phyloP scores from a whole-genome alignment of 2,888 invertebrate genomes.

The Pterobdella sp. region DNA sequence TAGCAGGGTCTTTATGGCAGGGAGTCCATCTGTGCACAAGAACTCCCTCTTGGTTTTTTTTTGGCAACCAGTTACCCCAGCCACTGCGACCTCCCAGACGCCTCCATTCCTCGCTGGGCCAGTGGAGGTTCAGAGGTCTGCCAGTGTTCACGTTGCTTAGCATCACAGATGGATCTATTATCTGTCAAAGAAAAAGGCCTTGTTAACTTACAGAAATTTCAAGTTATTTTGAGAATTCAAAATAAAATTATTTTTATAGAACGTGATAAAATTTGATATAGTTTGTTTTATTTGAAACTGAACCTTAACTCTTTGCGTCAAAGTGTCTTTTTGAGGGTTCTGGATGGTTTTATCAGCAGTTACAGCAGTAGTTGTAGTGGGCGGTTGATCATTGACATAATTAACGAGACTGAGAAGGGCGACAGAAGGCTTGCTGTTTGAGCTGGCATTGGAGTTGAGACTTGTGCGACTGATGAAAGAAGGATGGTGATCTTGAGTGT shows the following conservation, averaged over 20 bases:
- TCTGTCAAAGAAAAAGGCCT: slow-evolving; percentile 39
- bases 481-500: background rate
- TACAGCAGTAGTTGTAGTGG: slow-evolving; percentile 22
- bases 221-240: background rate
- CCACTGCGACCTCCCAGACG: slow-evolving; percentile 74
- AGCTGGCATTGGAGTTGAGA: slow-evolving; percentile 62
- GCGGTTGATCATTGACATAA: slow-evolving; percentile 54
- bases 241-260: too few species aligned
- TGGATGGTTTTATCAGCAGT: slow-evolving; percentile 39
- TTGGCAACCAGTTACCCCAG: slow-evolving; percentile 84
- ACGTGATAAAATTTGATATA: slow-evolving; percentile 5
- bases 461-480: slow-evolving; percentile 66
- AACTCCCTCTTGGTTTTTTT: slow-evolving; percentile 79
- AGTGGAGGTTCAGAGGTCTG: slow-evolving; percentile 80
- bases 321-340: slow-evolving; percentile 40
- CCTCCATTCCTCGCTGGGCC: slow-evolving; percentile 85
- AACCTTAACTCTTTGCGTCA: slow-evolving; percentile 58
- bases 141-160: slow-evolving; percentile 86
- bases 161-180: slow-evolving; percentile 41
- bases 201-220: background rate
- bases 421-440: slow-evolving; percentile 72
- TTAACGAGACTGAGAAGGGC: slow-evolving; percentile 73
- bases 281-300: background rate
- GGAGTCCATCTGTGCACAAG: slow-evolving; percentile 90
- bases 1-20: slow-evolving; percentile 75